Conservation (phyloP, 2,888 invertebrate genomes). For the Tetranychus truncatus region DNA sequence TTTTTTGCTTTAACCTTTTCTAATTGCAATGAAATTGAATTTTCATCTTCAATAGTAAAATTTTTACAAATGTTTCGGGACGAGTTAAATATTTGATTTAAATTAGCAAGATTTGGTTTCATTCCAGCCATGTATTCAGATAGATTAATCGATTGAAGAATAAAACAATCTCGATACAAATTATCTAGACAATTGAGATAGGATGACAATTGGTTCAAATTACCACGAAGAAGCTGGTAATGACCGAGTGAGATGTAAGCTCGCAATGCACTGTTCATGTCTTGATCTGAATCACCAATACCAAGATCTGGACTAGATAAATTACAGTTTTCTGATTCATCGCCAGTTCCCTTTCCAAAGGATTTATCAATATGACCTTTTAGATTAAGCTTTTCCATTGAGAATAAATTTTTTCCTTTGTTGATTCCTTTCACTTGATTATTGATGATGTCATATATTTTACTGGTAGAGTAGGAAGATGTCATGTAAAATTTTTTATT, state of each 20-base stretch:
- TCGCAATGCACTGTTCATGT: background rate
- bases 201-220: background rate
- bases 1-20: conserved; percentile 14
- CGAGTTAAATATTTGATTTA: background rate
- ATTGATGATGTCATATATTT: background rate
- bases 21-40: conserved; percentile 5
- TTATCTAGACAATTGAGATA: conserved; percentile 3
- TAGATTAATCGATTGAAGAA: background rate
- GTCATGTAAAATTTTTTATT: too few species aligned
- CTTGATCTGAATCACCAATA: conserved; percentile 12
- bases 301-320: conserved; percentile 13
- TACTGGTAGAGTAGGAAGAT: background rate
- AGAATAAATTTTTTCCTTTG: background rate
- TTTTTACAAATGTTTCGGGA: conserved; percentile 10
- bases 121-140: background rate
- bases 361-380: background rate
- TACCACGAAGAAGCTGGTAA: conserved; percentile 7
- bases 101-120: background rate
- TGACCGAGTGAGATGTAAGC: background rate
- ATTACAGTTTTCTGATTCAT: background rate
- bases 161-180: background rate
- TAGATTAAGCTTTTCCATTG: background rate
- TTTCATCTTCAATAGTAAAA: background rate
- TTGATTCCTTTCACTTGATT: background rate
- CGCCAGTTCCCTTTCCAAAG: background rate